Base-by-base conservation (phyloP, 2,797 vertebrate species). In the Remorina albescens region DNA sequence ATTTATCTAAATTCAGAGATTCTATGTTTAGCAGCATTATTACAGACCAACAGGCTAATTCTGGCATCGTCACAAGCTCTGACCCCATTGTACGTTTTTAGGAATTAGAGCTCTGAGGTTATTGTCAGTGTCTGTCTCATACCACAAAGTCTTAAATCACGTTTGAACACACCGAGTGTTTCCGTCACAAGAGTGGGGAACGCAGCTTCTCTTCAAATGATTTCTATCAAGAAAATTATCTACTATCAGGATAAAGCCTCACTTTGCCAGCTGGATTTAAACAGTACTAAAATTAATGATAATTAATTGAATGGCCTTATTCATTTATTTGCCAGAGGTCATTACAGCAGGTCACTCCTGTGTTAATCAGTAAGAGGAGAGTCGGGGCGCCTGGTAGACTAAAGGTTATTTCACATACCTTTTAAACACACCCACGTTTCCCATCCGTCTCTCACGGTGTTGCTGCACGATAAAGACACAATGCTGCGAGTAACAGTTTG, bases 1-100 rank as follows among this genome's bases (percentile, higher is more conserved):
- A 42, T 74, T 61, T 74, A 63, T 34, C 66, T 44, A 8, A 26
- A 50, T 67, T 61, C 37, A 55, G 67, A n/a, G 37, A 23, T 62
- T 47, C 7, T 63, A 1, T 36, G 23, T 76, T 79, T 56, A 64
- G 37, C 15, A 11, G 36, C 37, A 46, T 36, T 21, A 26, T 44
- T 34, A 39, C 44, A 21, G 21, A 11, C 23, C 15, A 3, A 15
- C 41, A 11, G 28, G 15, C 6, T 66, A 0, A 62, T 73, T 75
- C 56, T 68, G 47, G 54, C 13, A 26, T 7, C 15, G 21, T 65
- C 62, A 44, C 63, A 51, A 73, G 34, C 46, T 6, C 57, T 64
- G 64, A 56, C 41, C 10, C 25, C 21, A 4, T 42, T 23, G 19
- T 67, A 1, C 58, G 49, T 78, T 79, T n/a, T 70, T 47, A 56